Evolutionary conservation across 2,113 vertebrate genomes (phyloP).

Genomic region (Myanophis thanlyinensis): DNA sequence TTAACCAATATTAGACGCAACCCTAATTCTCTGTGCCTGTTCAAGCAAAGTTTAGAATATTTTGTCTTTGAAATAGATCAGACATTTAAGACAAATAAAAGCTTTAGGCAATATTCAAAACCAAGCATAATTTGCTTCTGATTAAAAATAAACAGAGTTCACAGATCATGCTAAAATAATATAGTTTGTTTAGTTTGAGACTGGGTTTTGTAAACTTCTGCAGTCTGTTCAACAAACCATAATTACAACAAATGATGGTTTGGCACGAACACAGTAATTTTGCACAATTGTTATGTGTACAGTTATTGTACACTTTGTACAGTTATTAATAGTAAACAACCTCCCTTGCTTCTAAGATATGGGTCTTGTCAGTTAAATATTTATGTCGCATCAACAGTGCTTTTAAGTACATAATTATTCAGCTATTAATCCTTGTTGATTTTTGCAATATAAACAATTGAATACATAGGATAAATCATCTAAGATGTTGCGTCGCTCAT

Average conservation of each 20-base stretch:
- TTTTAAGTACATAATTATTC: neutral
- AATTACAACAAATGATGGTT: neutral
- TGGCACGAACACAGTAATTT: neutral
- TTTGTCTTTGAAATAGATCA: neutral
- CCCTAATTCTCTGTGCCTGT: neutral
- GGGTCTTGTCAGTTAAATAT: neutral
- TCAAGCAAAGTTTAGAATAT: neutral
- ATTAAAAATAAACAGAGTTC: neutral
- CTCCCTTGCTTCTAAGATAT: neutral
- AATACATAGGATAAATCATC: neutral
- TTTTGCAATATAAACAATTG: neutral
- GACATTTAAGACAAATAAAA: neutral
- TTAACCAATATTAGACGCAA: neutral
- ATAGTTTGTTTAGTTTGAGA: neutral
- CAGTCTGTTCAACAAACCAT: neutral
- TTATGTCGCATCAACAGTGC: neutral
- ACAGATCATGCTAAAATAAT: neutral
- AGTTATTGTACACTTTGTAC: neutral
- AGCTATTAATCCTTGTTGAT: neutral
- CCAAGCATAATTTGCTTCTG: neutral
- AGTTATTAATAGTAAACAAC: neutral
- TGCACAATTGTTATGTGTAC: neutral
- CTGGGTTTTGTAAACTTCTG: neutral
- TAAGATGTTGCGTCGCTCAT: neutral
- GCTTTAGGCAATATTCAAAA: neutral